Conservation (phyloP, 2,797 vertebrate species). For the Heliangelus exortis region DNA sequence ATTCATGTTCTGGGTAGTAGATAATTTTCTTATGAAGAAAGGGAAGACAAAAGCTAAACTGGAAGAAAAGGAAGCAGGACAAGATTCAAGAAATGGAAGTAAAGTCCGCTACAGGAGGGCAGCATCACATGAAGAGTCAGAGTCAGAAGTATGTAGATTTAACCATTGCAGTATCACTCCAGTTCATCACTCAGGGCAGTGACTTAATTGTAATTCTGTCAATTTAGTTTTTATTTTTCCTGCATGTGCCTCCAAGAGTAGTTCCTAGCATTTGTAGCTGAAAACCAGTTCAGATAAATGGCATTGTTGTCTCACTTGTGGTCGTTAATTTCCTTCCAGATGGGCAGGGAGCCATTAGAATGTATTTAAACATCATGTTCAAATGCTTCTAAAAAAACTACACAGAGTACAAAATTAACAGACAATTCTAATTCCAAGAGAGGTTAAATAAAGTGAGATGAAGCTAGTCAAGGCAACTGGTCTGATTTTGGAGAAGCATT, state of each 20-base stretch:
- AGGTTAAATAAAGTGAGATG: background rate
- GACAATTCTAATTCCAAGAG: background rate
- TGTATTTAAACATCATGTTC: background rate
- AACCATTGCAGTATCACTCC: background rate
- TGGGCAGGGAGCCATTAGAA: background rate
- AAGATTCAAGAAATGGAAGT: conserved; percentile 89
- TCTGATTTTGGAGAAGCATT: background rate
- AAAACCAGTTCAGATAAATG: background rate
- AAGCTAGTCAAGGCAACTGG: background rate
- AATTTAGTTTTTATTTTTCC: background rate
- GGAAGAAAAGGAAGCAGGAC: conserved; percentile 90
- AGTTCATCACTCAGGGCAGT: background rate
- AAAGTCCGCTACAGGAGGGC: conserved; percentile 96
- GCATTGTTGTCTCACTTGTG: background rate
- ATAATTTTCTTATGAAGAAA: conserved; percentile 99
- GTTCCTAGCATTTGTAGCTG: background rate
- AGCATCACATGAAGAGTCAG: conserved; percentile 95
- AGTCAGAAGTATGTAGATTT: conserved; percentile 89
- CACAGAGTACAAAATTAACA: background rate
- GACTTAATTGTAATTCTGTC: background rate
- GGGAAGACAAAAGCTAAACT: conserved; percentile 97
- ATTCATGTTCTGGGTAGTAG: conserved; percentile 99
- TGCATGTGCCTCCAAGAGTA: background rate
- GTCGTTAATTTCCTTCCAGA: background rate
- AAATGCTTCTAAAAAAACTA: background rate